These are phyloP conservation scores for Ctenodactylus gundi DNA, from an alignment of 2,113 vertebrate species.

Conservation along the genomic window DNA sequence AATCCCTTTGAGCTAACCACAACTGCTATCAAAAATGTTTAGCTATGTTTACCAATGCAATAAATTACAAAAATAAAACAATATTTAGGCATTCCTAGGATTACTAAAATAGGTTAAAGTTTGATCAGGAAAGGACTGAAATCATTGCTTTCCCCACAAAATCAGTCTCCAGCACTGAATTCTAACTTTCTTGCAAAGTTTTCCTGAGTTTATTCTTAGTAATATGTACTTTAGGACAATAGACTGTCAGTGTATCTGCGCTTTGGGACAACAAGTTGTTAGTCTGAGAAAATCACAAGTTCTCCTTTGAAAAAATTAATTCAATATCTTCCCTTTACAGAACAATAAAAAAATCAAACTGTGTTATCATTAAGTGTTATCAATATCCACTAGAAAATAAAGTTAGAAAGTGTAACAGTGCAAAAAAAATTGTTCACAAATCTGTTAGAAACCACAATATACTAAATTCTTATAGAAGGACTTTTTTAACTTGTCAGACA, in stretches of 20 bases:
- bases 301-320: constrained; percentile 24
- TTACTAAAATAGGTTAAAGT: constrained; percentile 51
- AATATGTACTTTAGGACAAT: constrained; percentile 43
- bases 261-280: constrained; percentile 25
- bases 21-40: constrained; percentile 42
- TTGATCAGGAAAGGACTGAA: constrained; percentile 3
- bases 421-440: constrained; percentile 29
- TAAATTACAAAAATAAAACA: constrained; percentile 45
- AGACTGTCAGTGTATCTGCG: not conserved
- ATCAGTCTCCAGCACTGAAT: not conserved
- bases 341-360: not conserved
- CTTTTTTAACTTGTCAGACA: constrained; percentile 20
- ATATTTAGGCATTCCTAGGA: constrained; percentile 9
- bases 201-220: constrained; percentile 45
- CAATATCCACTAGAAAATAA: constrained; percentile 51
- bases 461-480: constrained; percentile 22
- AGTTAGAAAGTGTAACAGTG: too few species aligned
- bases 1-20: not conserved
- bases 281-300: constrained; percentile 2
- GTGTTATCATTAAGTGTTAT: constrained; percentile 26
- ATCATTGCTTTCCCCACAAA: not conserved
- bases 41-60: not conserved
- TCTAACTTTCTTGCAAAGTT: constrained; percentile 46
- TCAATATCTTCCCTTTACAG: constrained; percentile 15
- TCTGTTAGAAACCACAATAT: constrained; percentile 12